Conservation (phyloP, 2,797 vertebrate species). For the Hydrophis major region DNA sequence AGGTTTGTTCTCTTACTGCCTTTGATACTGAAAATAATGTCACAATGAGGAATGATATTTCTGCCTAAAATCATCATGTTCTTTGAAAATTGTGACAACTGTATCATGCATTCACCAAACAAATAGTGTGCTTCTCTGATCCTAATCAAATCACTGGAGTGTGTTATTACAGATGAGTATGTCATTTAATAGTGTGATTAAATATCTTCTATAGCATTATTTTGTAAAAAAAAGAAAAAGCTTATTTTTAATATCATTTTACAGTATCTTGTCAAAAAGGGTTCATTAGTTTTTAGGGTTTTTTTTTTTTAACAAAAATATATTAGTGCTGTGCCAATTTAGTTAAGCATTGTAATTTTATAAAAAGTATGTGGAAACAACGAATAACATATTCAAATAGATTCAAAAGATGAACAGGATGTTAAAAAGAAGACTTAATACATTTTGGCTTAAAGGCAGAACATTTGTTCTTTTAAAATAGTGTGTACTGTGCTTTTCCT, state of each 20-base stretch:
- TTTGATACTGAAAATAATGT: background rate
- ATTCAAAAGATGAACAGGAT: slow-evolving; percentile 60
- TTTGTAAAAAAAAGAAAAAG: slow-evolving; percentile 36
- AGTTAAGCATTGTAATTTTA: slow-evolving; percentile 57
- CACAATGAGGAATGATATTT: background rate
- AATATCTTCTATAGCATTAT: slow-evolving; percentile 39
- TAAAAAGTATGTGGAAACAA: slow-evolving; percentile 51
- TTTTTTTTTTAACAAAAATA: slow-evolving; percentile 54
- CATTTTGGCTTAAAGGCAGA: slow-evolving; percentile 51
- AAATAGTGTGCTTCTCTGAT: slow-evolving; percentile 45
- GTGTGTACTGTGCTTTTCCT: slow-evolving; percentile 28
- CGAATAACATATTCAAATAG: slow-evolving; percentile 64
- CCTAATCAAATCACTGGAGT: slow-evolving; percentile 51
- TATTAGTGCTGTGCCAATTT: slow-evolving; percentile 52
- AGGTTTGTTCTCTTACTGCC: background rate
- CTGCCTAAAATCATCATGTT: slow-evolving; percentile 17
- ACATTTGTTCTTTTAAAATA: slow-evolving; percentile 51
- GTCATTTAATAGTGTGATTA: slow-evolving; percentile 49
- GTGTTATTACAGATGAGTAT: slow-evolving; percentile 45
- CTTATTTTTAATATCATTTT: slow-evolving; percentile 49
- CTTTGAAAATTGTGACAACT: background rate
- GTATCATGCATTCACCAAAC: slow-evolving; percentile 32
- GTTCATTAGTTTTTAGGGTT: slow-evolving; percentile 9
- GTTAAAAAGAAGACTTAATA: slow-evolving; percentile 53
- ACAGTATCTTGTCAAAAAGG: slow-evolving; percentile 39